phyloP scores from a whole-genome alignment of 1,140 invertebrate species.

The Dryas iulia region DNA sequence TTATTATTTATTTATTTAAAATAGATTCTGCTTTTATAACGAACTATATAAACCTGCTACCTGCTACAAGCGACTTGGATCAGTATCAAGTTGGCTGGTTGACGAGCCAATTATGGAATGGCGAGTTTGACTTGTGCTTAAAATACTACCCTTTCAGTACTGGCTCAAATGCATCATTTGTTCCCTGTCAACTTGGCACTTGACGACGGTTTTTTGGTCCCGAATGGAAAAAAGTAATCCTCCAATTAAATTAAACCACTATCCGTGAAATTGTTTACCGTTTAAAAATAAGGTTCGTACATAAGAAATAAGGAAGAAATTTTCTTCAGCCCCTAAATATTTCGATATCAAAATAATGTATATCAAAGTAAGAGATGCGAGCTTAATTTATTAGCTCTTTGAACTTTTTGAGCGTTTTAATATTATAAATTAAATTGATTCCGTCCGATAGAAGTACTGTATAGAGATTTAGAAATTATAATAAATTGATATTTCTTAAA shows the following conservation, averaged over 20 bases:
- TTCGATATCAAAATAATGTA: conserved; percentile 3
- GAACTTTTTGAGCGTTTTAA: background rate
- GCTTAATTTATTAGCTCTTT: conserved; percentile 1
- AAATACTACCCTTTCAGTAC: conserved; percentile 34
- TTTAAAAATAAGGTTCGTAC: conserved; percentile 54
- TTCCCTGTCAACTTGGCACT: conserved; percentile 51
- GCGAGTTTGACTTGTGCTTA: conserved; percentile 30
- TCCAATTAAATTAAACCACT: conserved; percentile 73
- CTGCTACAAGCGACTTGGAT: background rate
- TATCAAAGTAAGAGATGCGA: conserved; percentile 1
- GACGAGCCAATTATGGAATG: conserved; percentile 34
- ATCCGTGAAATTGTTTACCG: conserved; percentile 74
- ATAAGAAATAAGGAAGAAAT: conserved; percentile 15
- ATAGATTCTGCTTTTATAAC: background rate
- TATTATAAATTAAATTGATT: conserved; percentile 2
- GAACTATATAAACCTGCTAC: background rate
- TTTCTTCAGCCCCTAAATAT: background rate
- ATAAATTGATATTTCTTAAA: background rate
- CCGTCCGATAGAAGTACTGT: background rate
- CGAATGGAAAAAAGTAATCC: conserved; percentile 65
- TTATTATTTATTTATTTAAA: background rate
- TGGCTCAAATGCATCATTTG: conserved; percentile 63
- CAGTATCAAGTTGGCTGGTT: background rate
- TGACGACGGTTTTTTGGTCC: conserved; percentile 58
- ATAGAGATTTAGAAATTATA: background rate